Evolutionary conservation across 1,140 invertebrate species (phyloP), one percentile per base, ranked within the genome.

Genomic region (Gonioctena quinquepunctata): DNA sequence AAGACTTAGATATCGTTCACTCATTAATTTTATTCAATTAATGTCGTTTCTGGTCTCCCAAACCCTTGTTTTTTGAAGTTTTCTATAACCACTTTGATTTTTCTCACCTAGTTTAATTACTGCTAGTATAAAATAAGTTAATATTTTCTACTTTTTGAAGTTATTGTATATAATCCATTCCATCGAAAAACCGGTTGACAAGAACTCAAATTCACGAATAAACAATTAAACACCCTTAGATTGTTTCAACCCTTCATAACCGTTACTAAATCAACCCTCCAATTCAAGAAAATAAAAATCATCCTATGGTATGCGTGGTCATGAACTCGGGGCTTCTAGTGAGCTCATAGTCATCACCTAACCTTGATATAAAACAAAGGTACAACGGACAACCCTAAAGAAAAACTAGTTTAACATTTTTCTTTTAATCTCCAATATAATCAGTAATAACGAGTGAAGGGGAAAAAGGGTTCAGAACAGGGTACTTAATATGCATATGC

Each of bases 401-500:
- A 63, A n/a, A 63, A 63, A 42, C 21, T 33, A 48, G 28, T 63
- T 63, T 50, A 63, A 63, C 61, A 63, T 26, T 63, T 48, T 28
- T 63, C 22, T 49, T 21, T 63, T 63, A 63, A 63, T 63, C 19
- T 63, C 49, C 7, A 63, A 33, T 26, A 49, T 22, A 63, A 63
- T 63, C 61, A 63, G 61, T 6, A 0, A 4, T n/a, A 0, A 23
- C 0, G n/a, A 22, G 8, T 23, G 11, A 50, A 63, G 61, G 61
- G 61, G 33, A 2, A 13, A 4, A 7, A 48, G 61, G 33, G 61
- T 63, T 22, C 11, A 19, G 18, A 23, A 22, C 16, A 22, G 6
- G 19, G 33, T 72, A 64, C 66, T 73, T 69, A 73, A 69, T 73
- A 66, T 65, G 71, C 62, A 57, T 66, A 63, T 5, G 33, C 61